Conservation (phyloP, 2,888 invertebrate species). For the Thymelicus lineola region DNA sequence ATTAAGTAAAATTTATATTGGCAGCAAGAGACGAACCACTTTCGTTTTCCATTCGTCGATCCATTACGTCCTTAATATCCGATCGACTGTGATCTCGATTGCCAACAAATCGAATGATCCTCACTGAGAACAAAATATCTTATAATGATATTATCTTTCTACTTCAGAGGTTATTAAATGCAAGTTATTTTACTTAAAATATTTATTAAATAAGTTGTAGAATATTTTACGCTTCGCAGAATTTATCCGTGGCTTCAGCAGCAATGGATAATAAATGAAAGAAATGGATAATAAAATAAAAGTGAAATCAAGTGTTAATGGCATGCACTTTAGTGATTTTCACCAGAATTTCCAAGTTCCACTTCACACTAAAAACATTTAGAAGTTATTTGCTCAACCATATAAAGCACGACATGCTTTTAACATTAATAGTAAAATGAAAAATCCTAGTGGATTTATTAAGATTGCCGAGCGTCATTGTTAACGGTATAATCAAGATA, state of each 20-base stretch:
- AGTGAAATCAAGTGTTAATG: conserved; percentile 27
- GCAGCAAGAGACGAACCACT: neutral
- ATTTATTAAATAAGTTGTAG: neutral
- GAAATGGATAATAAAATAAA: neutral
- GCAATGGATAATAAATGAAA: no score
- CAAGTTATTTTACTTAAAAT: neutral
- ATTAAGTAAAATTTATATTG: neutral
- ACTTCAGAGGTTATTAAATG: neutral
- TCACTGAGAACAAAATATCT: conserved; percentile 3
- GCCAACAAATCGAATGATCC: conserved; percentile 7
- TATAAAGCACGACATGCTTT: neutral
- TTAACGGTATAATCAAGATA: no score
- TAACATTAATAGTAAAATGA: neutral
- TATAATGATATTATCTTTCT: conserved; percentile 1
- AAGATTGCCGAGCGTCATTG: no score
- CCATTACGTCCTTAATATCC: conserved; percentile 11
- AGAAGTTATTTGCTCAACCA: conserved; percentile 21
- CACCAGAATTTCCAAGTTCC: conserved; percentile 27
- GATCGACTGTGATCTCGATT: conserved; percentile 11
- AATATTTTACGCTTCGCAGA: neutral
- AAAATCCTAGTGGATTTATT: no score
- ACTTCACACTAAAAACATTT: conserved; percentile 26
- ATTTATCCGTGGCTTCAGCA: neutral
- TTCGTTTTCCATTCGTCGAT: conserved; percentile 6
- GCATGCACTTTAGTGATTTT: conserved; percentile 15